Conservation (phyloP, 2,797 vertebrate genomes). For the Enteromius treurensis region DNA sequence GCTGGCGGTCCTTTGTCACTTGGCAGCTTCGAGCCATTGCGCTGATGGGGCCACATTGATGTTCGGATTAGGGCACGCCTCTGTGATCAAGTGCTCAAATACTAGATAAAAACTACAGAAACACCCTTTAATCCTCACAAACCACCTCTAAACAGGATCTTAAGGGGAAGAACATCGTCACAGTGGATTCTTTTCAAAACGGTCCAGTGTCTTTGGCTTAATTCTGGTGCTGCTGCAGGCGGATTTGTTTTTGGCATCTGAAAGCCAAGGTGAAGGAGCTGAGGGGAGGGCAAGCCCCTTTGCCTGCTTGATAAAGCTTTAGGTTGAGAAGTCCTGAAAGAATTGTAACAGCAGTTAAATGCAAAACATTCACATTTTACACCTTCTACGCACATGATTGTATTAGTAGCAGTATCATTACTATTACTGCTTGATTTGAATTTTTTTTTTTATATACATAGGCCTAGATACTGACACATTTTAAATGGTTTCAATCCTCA, state of each 20-base stretch:
- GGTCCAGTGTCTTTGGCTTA: conserved; percentile 57
- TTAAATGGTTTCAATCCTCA: background rate
- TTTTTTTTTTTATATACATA: background rate
- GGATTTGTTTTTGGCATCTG: conserved; percentile 61
- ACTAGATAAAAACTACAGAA: conserved; percentile 90
- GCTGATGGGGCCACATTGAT: conserved; percentile 92
- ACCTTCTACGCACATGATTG: background rate
- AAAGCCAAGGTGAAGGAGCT: conserved; percentile 25
- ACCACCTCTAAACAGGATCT: conserved; percentile 83
- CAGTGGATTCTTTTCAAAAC: conserved; percentile 59
- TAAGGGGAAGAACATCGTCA: conserved; percentile 51
- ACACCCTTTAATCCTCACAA: conserved; percentile 91
- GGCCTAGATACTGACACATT: background rate
- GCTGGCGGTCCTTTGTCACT: conserved; percentile 80
- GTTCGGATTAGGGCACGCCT: conserved; percentile 93
- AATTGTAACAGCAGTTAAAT: background rate
- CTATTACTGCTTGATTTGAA: background rate
- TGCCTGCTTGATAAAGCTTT: background rate
- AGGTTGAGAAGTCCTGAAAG: background rate
- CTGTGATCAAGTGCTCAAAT: conserved; percentile 96
- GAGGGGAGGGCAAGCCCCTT: background rate
- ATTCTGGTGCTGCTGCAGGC: conserved; percentile 56
- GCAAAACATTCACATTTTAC: background rate
- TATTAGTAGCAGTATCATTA: background rate
- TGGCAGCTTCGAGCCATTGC: conserved; percentile 86